These are phyloP conservation scores for Clinocottus analis DNA, from an alignment of 2,113 vertebrate species.

Conservation along the genomic window DNA sequence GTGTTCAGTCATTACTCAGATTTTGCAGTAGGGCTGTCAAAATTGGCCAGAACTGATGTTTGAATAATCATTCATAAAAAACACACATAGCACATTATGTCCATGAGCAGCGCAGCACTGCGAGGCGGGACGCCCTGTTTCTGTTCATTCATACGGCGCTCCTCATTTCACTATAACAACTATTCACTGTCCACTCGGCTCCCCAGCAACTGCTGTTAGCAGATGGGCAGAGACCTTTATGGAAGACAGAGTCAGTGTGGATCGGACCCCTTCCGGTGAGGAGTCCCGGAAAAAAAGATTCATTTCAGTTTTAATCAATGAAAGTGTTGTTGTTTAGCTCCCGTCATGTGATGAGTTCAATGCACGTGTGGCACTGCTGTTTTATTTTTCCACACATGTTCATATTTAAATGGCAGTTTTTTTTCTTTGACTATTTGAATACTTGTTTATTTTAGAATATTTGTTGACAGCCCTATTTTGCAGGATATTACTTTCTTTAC, in stretches of 20 bases:
- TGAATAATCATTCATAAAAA: not conserved
- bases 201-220: no score
- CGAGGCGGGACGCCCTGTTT: not conserved
- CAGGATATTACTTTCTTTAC: conserved; percentile 28
- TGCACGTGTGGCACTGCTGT: no score
- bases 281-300: not conserved
- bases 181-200: not conserved
- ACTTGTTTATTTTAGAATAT: not conserved
- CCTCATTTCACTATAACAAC: not conserved
- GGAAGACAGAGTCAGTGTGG: no score
- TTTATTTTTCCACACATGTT: no score
- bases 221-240: not conserved
- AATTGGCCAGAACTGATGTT: not conserved
- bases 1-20: conserved; percentile 23
- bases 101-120: not conserved
- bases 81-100: not conserved
- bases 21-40: conserved; percentile 9
- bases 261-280: not conserved
- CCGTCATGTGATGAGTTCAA: not conserved
- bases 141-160: not conserved
- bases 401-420: no score
- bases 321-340: not conserved
- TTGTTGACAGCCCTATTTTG: not conserved
- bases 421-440: not conserved
- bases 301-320: not conserved